Percentiles rank a stretch among this genome's conserved stretches.
phyloP scores from a whole-genome alignment of 1,140 invertebrate species.

The Pogonomyrmex californicus region DNA sequence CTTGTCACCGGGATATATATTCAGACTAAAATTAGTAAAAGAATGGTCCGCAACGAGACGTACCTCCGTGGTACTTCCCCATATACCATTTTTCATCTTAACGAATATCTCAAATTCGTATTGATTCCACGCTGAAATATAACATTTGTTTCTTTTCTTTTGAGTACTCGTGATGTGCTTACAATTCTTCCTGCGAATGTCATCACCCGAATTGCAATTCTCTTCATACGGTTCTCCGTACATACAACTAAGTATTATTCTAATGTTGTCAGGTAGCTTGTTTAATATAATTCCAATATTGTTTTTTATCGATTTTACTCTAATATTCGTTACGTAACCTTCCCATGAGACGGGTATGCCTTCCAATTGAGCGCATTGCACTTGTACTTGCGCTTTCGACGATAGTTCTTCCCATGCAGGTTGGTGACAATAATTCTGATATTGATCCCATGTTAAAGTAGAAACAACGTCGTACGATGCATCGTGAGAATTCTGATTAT shows the following conservation, averaged over 20 bases:
- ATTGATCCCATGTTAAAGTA: conserved; percentile 89
- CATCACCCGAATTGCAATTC: conserved; percentile 86
- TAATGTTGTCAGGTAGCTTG: conserved; percentile 88
- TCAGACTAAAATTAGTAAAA: conserved; percentile 91
- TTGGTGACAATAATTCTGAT: conserved; percentile 91
- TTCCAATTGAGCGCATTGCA: conserved; percentile 90
- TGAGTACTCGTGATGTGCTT: conserved; percentile 87
- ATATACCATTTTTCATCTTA: conserved; percentile 90
- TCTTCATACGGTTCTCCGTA: conserved; percentile 89
- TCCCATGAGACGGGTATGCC: conserved; percentile 91
- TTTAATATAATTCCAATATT: conserved; percentile 87
- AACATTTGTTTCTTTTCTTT: conserved; percentile 88
- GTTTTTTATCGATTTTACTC: conserved; percentile 89
- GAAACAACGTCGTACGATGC: conserved; percentile 79
- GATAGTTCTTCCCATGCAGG: conserved; percentile 90
- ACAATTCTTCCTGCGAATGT: conserved; percentile 86
- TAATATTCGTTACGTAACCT: conserved; percentile 90
- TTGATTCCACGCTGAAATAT: conserved; percentile 90
- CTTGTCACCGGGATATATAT: conserved; percentile 90
- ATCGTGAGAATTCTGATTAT: conserved; percentile 77
- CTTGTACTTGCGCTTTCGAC: conserved; percentile 89
- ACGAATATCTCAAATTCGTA: conserved; percentile 91
- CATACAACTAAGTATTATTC: conserved; percentile 89
- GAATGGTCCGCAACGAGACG: conserved; percentile 88
- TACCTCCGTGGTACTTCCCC: conserved; percentile 89